These are phyloP conservation scores for Arbacia lixula DNA, from an alignment of 53 echinoderm and acorn worm genomes.

Conservation along the genomic window DNA sequence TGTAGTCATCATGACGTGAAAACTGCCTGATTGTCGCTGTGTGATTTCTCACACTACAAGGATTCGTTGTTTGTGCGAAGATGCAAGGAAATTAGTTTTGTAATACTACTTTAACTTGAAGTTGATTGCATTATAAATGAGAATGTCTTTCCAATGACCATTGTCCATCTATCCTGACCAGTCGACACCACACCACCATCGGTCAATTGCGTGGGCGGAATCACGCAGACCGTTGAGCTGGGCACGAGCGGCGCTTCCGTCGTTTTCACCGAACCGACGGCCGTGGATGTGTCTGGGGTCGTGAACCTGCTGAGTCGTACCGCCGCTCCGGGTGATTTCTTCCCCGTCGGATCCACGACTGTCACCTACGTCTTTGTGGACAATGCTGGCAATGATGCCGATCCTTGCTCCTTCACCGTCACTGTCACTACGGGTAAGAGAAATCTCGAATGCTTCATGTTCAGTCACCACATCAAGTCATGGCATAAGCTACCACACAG, in stretches of 20 bases:
- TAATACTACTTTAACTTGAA: no score
- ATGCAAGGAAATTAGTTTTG: no score
- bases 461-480: no score
- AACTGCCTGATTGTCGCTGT: no score
- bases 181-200: conserved; percentile 34
- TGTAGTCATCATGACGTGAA: no score
- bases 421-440: conserved; percentile 67
- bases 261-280: conserved; percentile 52
- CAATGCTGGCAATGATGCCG: conserved; percentile 58
- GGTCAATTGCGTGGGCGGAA: conserved; percentile 48
- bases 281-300: conserved; percentile 48
- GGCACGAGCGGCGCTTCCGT: conserved; percentile 27
- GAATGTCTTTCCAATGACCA: no score
- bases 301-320: conserved; percentile 31
- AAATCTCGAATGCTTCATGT: no score
- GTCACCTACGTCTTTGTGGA: conserved; percentile 66
- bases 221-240: conserved; percentile 45
- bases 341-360: conserved; percentile 60
- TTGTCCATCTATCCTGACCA: no score
- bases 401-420: conserved; percentile 55
- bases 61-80: no score
- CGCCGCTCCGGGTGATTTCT: conserved; percentile 53
- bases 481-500: no score
- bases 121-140: no score
- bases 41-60: no score